phyloP scores from a whole-genome alignment of 2,113 vertebrate genomes.

The Boleophthalmus pectinirostris region DNA sequence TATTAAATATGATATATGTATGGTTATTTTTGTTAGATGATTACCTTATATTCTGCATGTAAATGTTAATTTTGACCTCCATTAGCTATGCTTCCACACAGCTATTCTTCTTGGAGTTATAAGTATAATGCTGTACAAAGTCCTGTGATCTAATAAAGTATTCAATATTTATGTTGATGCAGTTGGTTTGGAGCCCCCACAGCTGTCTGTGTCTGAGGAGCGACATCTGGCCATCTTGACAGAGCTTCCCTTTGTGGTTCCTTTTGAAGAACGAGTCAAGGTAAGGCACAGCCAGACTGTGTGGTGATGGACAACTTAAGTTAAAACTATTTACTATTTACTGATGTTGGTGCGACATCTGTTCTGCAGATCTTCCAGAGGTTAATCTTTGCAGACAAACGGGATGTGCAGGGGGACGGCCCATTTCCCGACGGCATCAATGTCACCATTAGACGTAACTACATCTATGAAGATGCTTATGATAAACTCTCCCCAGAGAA shows the following conservation, averaged over 20 bases:
- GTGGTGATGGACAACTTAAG: not conserved
- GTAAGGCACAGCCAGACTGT: slow-evolving; percentile 66
- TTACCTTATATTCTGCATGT: too few relatives aligned
- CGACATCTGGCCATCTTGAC: slow-evolving; percentile 95
- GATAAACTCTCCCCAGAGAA: slow-evolving; percentile 98
- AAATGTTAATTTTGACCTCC: too few relatives aligned
- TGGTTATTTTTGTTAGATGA: too few relatives aligned
- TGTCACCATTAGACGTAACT: slow-evolving; percentile 95
- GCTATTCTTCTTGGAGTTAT: too few relatives aligned
- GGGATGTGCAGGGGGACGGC: slow-evolving; percentile 94
- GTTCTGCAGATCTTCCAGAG: slow-evolving; percentile 92
- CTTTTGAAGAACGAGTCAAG: slow-evolving; percentile 99
- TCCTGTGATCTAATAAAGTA: not conserved
- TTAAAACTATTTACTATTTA: slow-evolving; percentile 29
- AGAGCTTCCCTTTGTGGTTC: slow-evolving; percentile 96
- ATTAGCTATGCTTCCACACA: too few relatives aligned
- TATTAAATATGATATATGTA: too few relatives aligned
- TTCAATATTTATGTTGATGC: slow-evolving; percentile 26
- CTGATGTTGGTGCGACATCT: slow-evolving; percentile 37
- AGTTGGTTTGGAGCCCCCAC: slow-evolving; percentile 93
- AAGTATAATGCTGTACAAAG: too few relatives aligned
- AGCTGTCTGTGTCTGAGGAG: slow-evolving; percentile 95
- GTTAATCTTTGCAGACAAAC: slow-evolving; percentile 95
- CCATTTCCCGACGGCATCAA: slow-evolving; percentile 95
- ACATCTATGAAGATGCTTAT: slow-evolving; percentile 98